Conservation (phyloP, 2,797 vertebrate genomes). For the Tangara arthus region DNA sequence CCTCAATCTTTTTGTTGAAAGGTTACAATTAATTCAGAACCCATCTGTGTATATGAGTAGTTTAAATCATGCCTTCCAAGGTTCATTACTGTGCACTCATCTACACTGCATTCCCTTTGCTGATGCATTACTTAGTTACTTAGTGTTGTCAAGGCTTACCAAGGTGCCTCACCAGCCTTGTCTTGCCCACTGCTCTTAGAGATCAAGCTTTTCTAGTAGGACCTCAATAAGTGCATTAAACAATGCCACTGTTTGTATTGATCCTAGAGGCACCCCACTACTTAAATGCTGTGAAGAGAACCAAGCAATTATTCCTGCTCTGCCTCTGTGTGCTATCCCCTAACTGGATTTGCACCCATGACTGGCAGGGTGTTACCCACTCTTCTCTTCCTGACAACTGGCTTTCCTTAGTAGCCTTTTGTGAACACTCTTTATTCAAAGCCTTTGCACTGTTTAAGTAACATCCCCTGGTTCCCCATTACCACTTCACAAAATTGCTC, state of each 20-base stretch:
- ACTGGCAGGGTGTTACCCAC: slow-evolving; percentile 39
- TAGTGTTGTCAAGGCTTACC: slow-evolving; percentile 27
- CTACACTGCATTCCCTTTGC: slow-evolving; percentile 41
- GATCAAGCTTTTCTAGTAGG: slow-evolving; percentile 38
- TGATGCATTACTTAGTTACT: slow-evolving; percentile 32
- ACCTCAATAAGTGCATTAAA: slow-evolving; percentile 43
- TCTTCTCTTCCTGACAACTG: slow-evolving; percentile 30
- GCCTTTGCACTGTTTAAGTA: slow-evolving; percentile 48
- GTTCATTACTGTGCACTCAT: slow-evolving; percentile 15
- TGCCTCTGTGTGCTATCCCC: background rate
- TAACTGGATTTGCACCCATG: slow-evolving; percentile 59
- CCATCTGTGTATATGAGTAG: slow-evolving; percentile 15
- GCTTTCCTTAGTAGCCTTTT: slow-evolving; percentile 41
- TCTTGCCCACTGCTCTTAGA: background rate
- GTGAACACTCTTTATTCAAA: slow-evolving; percentile 44
- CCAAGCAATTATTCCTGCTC: slow-evolving; percentile 42
- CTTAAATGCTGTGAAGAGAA: slow-evolving; percentile 41
- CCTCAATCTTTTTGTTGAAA: slow-evolving; percentile 54
- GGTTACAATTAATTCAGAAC: slow-evolving; percentile 62
- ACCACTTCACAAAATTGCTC: slow-evolving; percentile 25
- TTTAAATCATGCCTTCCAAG: slow-evolving; percentile 63
- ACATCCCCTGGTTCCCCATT: slow-evolving; percentile 28
- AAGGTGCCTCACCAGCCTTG: slow-evolving; percentile 20
- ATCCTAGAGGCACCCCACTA: slow-evolving; percentile 23
- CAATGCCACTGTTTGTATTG: slow-evolving; percentile 16